A percentile compares a stretch with the other conserved stretches of the same genome.
phyloP scores from a whole-genome alignment of 2,888 invertebrate genomes.

The Drosophila bunnanda region DNA sequence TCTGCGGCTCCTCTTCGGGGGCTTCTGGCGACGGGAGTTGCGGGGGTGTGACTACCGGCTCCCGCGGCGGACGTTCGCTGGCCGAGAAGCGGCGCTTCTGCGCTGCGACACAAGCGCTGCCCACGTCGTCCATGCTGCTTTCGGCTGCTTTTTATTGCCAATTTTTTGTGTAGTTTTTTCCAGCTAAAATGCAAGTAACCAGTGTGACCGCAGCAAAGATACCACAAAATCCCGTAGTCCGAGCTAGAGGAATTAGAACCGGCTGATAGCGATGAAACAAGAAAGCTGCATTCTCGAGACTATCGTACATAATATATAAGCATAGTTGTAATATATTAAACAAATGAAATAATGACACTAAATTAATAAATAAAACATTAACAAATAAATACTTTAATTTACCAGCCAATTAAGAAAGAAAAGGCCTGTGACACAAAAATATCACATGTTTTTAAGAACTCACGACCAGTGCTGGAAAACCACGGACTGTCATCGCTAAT shows the following conservation, averaged over 20 bases:
- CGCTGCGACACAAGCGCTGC: slow-evolving; percentile 50
- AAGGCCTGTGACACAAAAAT: too few species aligned
- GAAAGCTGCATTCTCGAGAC: not conserved
- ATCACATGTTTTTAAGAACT: not conserved
- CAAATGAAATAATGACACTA: not conserved
- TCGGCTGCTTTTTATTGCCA: slow-evolving; percentile 30
- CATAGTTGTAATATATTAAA: not conserved
- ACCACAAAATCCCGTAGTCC: not conserved
- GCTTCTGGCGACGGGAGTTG: slow-evolving; percentile 4
- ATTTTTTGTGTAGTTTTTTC: slow-evolving; percentile 43
- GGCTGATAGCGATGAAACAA: not conserved
- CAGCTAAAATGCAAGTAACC: slow-evolving; percentile 37
- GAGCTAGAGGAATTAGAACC: not conserved
- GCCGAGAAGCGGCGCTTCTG: slow-evolving; percentile 73
- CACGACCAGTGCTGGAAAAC: slow-evolving; percentile 6
- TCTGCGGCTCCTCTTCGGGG: slow-evolving; percentile 49
- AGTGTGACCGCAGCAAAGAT: slow-evolving; percentile 23
- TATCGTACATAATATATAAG: not conserved
- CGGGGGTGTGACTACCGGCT: slow-evolving; percentile 32
- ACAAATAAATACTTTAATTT: not conserved
- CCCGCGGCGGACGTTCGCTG: slow-evolving; percentile 48
- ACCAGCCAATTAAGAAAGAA: too few species aligned
- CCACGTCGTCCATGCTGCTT: slow-evolving; percentile 62
- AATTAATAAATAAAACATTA: not conserved
- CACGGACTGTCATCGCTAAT: not conserved